Evolutionary conservation across 2,113 vertebrate species (phyloP).

Genomic region (Egretta garzetta): DNA sequence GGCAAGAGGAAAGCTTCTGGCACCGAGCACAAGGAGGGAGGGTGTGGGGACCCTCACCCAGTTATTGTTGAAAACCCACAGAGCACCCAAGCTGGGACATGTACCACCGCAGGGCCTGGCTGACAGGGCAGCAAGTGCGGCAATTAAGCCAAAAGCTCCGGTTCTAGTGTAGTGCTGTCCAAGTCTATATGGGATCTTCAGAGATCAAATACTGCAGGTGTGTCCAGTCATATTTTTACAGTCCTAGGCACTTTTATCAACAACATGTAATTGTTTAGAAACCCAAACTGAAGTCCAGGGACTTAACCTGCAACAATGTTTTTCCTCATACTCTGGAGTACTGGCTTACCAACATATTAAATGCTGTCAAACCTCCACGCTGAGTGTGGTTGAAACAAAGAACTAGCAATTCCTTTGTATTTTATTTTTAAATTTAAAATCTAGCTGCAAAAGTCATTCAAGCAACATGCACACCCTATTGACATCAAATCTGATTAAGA

Average conservation of each 20-base stretch:
- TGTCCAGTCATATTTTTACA: fast-evolving
- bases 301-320: not conserved
- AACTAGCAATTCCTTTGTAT: not conserved
- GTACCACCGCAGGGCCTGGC: not conserved
- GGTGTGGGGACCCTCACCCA: too few relatives aligned
- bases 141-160: not conserved
- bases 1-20: not conserved
- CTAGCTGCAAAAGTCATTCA: not conserved
- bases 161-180: fast-evolving
- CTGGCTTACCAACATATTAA: not conserved
- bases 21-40: fast-evolving
- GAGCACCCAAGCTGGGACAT: fast-evolving
- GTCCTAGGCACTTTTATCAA: not conserved
- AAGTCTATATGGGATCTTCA: fast-evolving
- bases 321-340: not conserved
- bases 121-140: not conserved
- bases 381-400: not conserved
- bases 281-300: not conserved
- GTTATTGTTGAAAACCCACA: fast-evolving
- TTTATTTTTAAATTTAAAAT: not conserved
- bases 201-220: not conserved
- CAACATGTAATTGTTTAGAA: fast-evolving
- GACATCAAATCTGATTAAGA: not conserved
- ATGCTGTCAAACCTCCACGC: not conserved
- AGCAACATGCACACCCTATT: not conserved